Evolutionary conservation across 1,140 invertebrate genomes (phyloP), one percentile per base, ranked within the genome.

Genomic region (Drosophila fuyamai): DNA sequence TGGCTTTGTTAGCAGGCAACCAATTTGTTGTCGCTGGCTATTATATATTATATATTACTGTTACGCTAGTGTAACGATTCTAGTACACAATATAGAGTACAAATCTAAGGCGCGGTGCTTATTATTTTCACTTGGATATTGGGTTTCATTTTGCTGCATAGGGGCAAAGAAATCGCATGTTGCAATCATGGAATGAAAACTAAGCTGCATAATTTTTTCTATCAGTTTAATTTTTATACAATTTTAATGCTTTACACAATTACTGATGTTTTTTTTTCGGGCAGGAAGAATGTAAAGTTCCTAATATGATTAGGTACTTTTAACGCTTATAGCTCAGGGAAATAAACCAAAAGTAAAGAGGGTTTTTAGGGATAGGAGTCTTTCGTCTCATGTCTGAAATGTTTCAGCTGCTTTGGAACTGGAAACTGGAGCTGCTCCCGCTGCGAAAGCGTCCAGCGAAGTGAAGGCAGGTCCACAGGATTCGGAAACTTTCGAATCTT

Each of bases 81-180:
- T 47, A 73, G 67, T 73, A 71, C 67, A 73, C 56, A 72, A 44
- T 73, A 73, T 68, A 71, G 54, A 73, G 65, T 72, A 70, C 66
- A 57, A 72, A 58, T 72, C 53, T 58, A 51, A 43, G 10, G 14
- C 6, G 5, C 2, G 4, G 43, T 38, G 16, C 44, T 40, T n/a
- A 7, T 47, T 29, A 38, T 38, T 7, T 46, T 12, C 4, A 50
- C 12, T 18, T 27, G 46, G 14, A 14, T 44, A 18, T 16, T 13
- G 10, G 10, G 10, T 10, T 36, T 36, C 3, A 36, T 36, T 36
- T 10, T 9, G 10, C 10, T 9, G 36, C 9, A 10, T 3, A 38
- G 0, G 12, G 36, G 29, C 29, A 6, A 32, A 8, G 5, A 32
- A 32, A 32, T 6, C 29, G 5, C 29, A 6, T 2, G 0, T 32